Conservation (phyloP, 2,888 invertebrate genomes). For the Temnothorax rugatulus region DNA sequence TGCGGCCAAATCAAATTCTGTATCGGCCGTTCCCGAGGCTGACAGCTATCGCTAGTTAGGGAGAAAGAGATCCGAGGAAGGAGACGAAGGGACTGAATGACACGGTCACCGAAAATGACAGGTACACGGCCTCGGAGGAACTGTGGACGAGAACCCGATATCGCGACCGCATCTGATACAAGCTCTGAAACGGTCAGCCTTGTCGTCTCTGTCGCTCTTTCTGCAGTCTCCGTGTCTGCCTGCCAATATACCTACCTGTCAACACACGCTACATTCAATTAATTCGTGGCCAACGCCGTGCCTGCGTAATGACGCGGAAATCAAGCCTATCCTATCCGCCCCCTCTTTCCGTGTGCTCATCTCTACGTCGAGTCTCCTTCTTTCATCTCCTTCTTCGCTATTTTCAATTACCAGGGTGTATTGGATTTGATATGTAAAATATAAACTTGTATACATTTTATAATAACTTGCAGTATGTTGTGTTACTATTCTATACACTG, state of each 20-base stretch:
- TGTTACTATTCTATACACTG: neutral
- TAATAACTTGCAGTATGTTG: neutral
- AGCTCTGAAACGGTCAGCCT: constrained; percentile 80
- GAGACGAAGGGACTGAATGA: constrained; percentile 77
- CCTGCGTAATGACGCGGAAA: constrained; percentile 84
- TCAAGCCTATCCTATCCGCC: constrained; percentile 74
- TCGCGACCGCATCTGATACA: constrained; percentile 85
- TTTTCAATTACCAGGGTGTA: neutral
- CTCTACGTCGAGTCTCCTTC: constrained; percentile 13
- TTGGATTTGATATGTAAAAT: neutral
- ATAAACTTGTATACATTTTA: neutral
- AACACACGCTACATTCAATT: constrained; percentile 86
- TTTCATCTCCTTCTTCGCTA: neutral
- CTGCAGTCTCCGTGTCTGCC: constrained; percentile 79
- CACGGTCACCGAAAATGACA: constrained; percentile 85
- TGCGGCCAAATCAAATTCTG: constrained; percentile 69
- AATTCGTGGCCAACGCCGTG: constrained; percentile 81
- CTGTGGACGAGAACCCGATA: constrained; percentile 81
- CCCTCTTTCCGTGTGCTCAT: constrained; percentile 42
- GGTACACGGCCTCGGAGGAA: constrained; percentile 84
- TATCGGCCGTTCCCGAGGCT: constrained; percentile 78
- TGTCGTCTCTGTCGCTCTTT: constrained; percentile 72
- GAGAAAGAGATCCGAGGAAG: constrained; percentile 71
- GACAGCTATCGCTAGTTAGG: constrained; percentile 79
- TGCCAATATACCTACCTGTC: constrained; percentile 86